Percentiles rank a stretch among this genome's conserved stretches.
Evolutionary conservation across 2,113 vertebrate species (phyloP).

Genomic region (Hyaena hyaena): DNA sequence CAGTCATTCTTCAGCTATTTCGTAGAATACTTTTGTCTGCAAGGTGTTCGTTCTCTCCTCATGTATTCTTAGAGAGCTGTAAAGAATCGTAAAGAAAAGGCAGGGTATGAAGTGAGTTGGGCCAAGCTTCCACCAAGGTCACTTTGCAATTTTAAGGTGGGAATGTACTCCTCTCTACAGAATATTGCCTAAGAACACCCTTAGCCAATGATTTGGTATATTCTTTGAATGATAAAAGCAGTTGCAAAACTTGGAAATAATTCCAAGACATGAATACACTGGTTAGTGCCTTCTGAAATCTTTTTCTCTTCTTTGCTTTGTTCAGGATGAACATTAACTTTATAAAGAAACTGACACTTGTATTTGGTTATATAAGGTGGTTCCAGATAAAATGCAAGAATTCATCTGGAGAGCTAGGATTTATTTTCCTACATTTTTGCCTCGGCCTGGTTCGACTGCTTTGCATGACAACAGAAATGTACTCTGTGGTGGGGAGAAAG

Average conservation of each 20-base stretch:
- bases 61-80: background rate
- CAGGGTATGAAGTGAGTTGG: background rate
- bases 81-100: background rate
- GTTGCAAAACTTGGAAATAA: background rate
- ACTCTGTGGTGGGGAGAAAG: background rate
- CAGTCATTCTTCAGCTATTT: background rate
- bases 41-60: background rate
- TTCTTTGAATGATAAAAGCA: background rate
- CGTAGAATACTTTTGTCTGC: background rate
- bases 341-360: background rate
- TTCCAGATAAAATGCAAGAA: slow-evolving; percentile 13
- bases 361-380: background rate
- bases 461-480: background rate
- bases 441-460: background rate
- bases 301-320: background rate
- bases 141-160: background rate
- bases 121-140: background rate
- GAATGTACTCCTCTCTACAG: background rate
- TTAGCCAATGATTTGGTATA: background rate
- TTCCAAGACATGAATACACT: background rate
- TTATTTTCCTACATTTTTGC: background rate
- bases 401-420: background rate
- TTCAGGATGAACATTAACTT: background rate
- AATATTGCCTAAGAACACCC: background rate
- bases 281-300: background rate